These are phyloP conservation scores for Sialia sialis DNA, from an alignment of 2,113 vertebrate species.

Conservation along the genomic window DNA sequence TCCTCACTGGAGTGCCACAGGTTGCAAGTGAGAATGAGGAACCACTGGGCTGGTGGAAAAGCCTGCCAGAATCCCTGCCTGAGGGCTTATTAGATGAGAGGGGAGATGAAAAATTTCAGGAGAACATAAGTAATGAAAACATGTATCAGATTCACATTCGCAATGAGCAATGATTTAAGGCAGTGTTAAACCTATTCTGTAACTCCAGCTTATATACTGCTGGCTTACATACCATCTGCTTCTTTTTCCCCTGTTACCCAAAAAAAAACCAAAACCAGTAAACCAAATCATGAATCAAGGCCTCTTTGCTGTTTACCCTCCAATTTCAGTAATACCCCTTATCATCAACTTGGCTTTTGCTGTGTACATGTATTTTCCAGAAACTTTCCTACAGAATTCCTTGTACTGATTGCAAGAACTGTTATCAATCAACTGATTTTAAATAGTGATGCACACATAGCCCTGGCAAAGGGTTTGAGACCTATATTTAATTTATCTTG, in stretches of 20 bases:
- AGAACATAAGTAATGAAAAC: background rate
- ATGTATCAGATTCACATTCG: background rate
- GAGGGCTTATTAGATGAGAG: background rate
- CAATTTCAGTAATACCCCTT: background rate
- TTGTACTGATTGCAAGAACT: background rate
- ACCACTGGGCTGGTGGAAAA: background rate
- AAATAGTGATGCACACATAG: background rate
- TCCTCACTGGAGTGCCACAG: fast-evolving
- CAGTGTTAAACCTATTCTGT: background rate
- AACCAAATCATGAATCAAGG: background rate
- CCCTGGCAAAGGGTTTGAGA: background rate
- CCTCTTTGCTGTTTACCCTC: background rate
- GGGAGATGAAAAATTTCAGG: background rate
- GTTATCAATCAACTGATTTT: background rate
- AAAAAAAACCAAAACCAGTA: background rate
- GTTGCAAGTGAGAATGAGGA: background rate
- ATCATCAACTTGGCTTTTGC: background rate
- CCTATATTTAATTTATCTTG: background rate
- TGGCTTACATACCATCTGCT: background rate
- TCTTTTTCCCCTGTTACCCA: background rate
- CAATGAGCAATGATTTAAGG: background rate
- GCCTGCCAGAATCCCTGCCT: background rate
- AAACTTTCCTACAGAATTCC: background rate
- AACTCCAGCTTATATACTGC: background rate
- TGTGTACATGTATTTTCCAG: background rate